Evolutionary conservation across 2,113 vertebrate species (phyloP).

Genomic region (Cheirogaleus medius): DNA sequence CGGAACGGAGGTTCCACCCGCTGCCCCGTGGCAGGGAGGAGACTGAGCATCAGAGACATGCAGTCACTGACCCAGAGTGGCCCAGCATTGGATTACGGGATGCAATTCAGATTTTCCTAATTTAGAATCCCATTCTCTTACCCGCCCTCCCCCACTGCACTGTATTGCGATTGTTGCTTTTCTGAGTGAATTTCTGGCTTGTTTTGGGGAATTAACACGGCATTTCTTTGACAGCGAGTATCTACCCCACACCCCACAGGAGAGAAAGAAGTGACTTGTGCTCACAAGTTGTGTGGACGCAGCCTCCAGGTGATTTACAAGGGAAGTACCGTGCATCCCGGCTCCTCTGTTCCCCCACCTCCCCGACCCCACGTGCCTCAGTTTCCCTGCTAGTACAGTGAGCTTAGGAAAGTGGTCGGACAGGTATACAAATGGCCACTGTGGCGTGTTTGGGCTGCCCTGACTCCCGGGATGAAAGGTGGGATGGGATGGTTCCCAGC

Average conservation of each 20-base stretch:
- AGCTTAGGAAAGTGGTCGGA: neutral
- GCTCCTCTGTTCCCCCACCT: neutral
- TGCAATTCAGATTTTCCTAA: accelerated
- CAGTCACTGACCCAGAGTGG: neutral
- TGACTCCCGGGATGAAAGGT: neutral
- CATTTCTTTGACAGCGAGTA: constrained; percentile 43
- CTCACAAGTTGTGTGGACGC: constrained; percentile 23
- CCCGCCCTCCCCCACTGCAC: neutral
- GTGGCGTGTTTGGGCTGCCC: neutral
- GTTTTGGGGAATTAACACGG: constrained; percentile 17
- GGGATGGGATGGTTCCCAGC: neutral
- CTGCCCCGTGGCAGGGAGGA: neutral
- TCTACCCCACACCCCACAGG: constrained; percentile 24
- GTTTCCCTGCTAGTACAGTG: neutral
- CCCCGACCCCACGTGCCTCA: neutral
- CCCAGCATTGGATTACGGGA: accelerated
- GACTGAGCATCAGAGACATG: neutral
- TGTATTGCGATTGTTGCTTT: neutral
- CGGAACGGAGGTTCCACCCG: neutral
- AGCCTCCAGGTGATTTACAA: constrained; percentile 24
- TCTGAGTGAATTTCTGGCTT: neutral
- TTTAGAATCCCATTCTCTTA: neutral
- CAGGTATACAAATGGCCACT: neutral
- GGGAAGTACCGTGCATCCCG: constrained; percentile 5
- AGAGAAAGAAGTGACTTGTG: constrained; percentile 42